Evolutionary conservation across 2,113 vertebrate genomes (phyloP).

Genomic region (Oryzias curvinotus): DNA sequence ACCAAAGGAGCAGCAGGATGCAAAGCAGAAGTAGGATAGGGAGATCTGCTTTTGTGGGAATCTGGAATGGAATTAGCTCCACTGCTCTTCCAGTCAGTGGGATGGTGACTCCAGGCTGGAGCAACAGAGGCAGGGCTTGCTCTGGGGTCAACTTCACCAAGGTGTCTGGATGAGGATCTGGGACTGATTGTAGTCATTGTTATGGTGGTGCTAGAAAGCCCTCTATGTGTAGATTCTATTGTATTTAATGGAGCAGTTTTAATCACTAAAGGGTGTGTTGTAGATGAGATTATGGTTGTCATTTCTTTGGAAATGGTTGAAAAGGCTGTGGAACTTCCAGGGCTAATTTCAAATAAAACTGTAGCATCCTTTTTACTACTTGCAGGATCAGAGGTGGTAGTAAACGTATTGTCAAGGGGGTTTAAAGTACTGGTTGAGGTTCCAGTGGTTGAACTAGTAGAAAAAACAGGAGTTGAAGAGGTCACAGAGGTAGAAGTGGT

Average conservation of each 20-base stretch:
- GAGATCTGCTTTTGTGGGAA: slow-evolving; percentile 57
- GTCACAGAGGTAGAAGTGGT: slow-evolving; percentile 5
- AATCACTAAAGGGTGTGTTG: slow-evolving; percentile 1
- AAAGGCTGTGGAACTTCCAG: neutral
- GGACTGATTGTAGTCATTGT: slow-evolving; percentile 27
- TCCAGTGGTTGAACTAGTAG: slow-evolving; percentile 4
- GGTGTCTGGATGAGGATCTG: slow-evolving; percentile 15
- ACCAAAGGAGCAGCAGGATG: slow-evolving; percentile 56
- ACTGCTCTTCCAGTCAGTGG: slow-evolving; percentile 64
- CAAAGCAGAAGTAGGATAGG: slow-evolving; percentile 17
- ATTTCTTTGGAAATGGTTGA: neutral
- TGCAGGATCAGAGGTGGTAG: neutral
- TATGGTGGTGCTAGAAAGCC: slow-evolving; percentile 13
- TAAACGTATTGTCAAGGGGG: neutral
- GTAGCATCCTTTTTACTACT: slow-evolving; percentile 9
- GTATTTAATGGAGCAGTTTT: slow-evolving; percentile 12
- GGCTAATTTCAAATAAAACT: slow-evolving; percentile 4
- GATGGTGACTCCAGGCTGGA: slow-evolving; percentile 42
- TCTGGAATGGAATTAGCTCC: slow-evolving; percentile 80
- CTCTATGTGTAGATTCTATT: neutral
- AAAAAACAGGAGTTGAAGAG: slow-evolving; percentile 14
- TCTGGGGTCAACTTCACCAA: slow-evolving; percentile 32
- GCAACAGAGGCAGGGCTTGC: slow-evolving; percentile 46
- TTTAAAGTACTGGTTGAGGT: neutral
- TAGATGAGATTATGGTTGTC: slow-evolving; percentile 18